Evolutionary conservation across 2,797 vertebrate species (phyloP), one percentile per base, ranked within the genome.

Genomic region (Tamandua tetradactyla): DNA sequence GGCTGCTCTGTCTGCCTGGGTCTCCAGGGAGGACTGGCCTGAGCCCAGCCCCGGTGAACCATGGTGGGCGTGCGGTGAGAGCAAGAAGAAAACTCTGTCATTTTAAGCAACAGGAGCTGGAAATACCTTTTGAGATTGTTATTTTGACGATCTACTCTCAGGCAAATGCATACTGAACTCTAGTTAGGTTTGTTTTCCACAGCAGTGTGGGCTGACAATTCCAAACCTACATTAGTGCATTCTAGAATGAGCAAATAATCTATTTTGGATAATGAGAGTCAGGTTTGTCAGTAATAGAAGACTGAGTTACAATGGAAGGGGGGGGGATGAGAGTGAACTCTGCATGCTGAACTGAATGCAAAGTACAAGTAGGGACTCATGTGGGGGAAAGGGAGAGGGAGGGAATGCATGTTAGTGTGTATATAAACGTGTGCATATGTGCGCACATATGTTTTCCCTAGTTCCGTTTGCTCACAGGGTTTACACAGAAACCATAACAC

Each of bases 1-100:
- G 57, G 9, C 81, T 25, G 5, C 74, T 69, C 17, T 10, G 11
- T 15, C 52, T 37, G 0, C 52, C 42, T 12, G 15, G 30, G 20
- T 37, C 49, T 37, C 59, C 11, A 40, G 44, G 3, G 15, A 25
- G 42, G 78, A 30, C 4, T 5, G 7, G 0, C 15, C 44, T 12
- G n/a, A 40, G 40, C 30, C 8, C 23, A 72, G 32, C 13, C 35
- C 62, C 27, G 4, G 4, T 13, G 12, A 18, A 14, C 42, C 14
- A 35, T 12, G 17, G 10, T 2, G 23, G 17, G 7, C 27, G 6
- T 0, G 3, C 7, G 4, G 44, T 0, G 8, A 1, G 3, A 87
- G 5, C 7, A 17, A 18, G 7, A 32, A 20, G 37, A 40, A 55
- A 66, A 49, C 37, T 13, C 17, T 4, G 0, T 3, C 3, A 40